Base-by-base conservation (phyloP, 2,797 vertebrate species). In the Jordanella pulchra region DNA sequence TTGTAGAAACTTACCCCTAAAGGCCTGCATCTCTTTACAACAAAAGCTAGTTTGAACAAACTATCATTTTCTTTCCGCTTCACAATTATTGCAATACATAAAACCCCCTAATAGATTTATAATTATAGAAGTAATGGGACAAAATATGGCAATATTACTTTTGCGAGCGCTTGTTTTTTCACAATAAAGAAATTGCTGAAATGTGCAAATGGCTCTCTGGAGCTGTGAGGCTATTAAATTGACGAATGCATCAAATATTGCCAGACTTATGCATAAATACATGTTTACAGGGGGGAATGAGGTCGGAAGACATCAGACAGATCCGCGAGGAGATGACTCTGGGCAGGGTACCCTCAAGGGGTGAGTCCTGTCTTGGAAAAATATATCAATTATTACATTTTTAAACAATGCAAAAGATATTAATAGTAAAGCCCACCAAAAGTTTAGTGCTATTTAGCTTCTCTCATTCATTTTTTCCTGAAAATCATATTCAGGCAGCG, bases 291-390 rank as follows among this genome's bases (percentile, higher is more conserved):
- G 13, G 71, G 61, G 74, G 66, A 61, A 74, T 54, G 58, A 88
- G n/a, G 72, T 79, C 82, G 72, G 78, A 86, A 9, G 85, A 91
- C 18, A 64, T 67, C 44, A 71, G 75, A 64, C 79, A 23, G 58
- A 71, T 15, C 70, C 82, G 78, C 79, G 89, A 91, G 4, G 92
- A 93, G 67, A 79, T 70, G 75, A 50, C 78, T 0, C 86, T 94
- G 4, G 91, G 92, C 27, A 91, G 68, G 28, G 64, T 90, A 23
- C 94, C 95, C 17, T 95, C 94, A 42, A 92, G 94, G 78, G 92
- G 95, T 95, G 71, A 83, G 93, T 54, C 23, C 5, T 54, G 63
- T 25, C 13, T 73, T 60, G 27, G 4, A 6, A 12, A 17, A 14
- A 58, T 1, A 48, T 28, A 9, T 50, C 2, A 0, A 15, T 66